These are phyloP conservation scores for Capitella teleta DNA, from an alignment of 1,140 invertebrate species.

Conservation along the genomic window DNA sequence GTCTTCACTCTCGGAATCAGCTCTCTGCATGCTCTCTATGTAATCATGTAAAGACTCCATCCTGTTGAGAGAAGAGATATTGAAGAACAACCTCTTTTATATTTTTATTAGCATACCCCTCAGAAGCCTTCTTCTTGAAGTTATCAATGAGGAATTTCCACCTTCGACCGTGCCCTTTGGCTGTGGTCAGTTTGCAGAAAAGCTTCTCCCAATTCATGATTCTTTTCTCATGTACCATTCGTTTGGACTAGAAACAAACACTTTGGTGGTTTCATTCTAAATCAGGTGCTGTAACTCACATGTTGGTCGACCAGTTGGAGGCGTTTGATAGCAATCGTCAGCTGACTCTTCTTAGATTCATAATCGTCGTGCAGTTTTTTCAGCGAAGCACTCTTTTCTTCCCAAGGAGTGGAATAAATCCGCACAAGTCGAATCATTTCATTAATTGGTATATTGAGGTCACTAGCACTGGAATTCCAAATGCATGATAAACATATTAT, in stretches of 20 bases:
- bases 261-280: not conserved
- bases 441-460: conserved; percentile 33
- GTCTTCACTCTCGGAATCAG: conserved; percentile 3
- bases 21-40: conserved; percentile 3
- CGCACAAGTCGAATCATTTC: conserved; percentile 37
- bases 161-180: conserved; percentile 35
- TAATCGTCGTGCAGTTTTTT: conserved; percentile 40
- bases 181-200: conserved; percentile 32
- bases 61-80: not conserved
- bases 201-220: conserved; percentile 42
- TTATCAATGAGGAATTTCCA: conserved; percentile 42
- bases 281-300: conserved; percentile 17
- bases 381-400: conserved; percentile 37
- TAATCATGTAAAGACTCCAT: conserved; percentile 1
- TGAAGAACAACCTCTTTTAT: too few relatives aligned
- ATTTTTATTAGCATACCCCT: conserved; percentile 32
- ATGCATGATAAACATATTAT: not conserved
- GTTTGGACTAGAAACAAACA: conserved; percentile 25
- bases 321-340: conserved; percentile 38
- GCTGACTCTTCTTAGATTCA: conserved; percentile 37
- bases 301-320: conserved; percentile 36
- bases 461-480: conserved; percentile 26
- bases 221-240: conserved; percentile 32
- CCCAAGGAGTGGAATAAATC: conserved; percentile 39
- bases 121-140: conserved; percentile 37